Evolutionary conservation across 2,797 vertebrate species (phyloP).

Genomic region (Acrossocheilus wenchowensis): DNA sequence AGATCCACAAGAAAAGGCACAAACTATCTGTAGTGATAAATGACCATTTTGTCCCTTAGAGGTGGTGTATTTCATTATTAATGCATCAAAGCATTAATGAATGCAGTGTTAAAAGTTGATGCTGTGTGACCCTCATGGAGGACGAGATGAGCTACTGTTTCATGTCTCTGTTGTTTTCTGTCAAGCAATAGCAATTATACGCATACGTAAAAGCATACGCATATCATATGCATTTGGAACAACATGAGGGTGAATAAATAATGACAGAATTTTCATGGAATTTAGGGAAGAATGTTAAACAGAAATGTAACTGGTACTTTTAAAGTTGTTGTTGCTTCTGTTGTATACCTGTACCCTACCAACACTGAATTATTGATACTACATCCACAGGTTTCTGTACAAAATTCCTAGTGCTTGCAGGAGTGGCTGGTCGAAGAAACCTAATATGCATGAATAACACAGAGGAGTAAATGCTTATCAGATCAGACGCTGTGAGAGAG

Average conservation of each 20-base stretch:
- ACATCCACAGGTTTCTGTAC: not conserved
- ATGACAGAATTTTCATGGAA: not conserved
- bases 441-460: not conserved
- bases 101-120: not conserved
- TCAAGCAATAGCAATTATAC: not conserved
- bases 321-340: not conserved
- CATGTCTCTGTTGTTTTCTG: not conserved
- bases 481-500: constrained; percentile 5
- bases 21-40: not conserved
- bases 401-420: not conserved
- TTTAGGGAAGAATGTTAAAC: not conserved
- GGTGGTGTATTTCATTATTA: not conserved
- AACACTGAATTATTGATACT: not conserved
- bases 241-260: not conserved
- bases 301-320: not conserved
- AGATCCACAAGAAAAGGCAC: not conserved
- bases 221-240: not conserved
- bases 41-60: not conserved
- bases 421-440: not conserved
- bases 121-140: not conserved
- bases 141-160: not conserved
- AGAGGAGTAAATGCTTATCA: not conserved
- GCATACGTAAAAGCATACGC: not conserved
- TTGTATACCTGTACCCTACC: not conserved
- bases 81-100: too few species aligned